Base-by-base conservation (phyloP, 2,888 invertebrate species). In the Zygothrica quintamaculata region DNA sequence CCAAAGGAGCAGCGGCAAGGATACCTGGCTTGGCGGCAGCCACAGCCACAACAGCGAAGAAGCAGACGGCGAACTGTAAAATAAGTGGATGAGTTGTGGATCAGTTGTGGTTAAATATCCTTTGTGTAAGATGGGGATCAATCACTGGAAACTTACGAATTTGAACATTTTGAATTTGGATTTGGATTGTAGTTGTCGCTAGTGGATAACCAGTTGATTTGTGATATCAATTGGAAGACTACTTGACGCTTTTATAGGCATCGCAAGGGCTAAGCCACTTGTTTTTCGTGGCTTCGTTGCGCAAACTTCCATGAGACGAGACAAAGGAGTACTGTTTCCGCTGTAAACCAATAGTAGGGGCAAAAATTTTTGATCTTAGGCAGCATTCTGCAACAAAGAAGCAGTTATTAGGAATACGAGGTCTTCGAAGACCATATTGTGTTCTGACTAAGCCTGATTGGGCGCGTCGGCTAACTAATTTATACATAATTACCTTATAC, bases 41-140 rank as follows among this genome's bases (percentile, higher is more conserved):
- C 56, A 89, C 62, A 60, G 88, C 89, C 69, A 88, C 50, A 50
- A 87, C 67, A 67, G 88, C 88, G 61, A 82, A 84, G 67, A 85
- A 80, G 73, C 84, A 88, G 64, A 87, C 62, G 47, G 88, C 84
- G 64, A 84, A 73, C 89, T 88, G 44, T 0, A 51, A 4, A 11
- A 11, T 12, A 26, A n/a, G 11, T 22, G 18, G 18, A 22, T 22
- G 18, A 22, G 18, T 22, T 22, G 18, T 22, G 5, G 18, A 22
- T 22, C 18, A 22, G 18, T 22, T 22, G 18, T 2, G 18, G 18
- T 3, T 22, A 5, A 31, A 12, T 36, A 36, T 36, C 12, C 13
- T 36, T 15, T 36, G n/a, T 11, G 9, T 8, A n/a, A 9, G 8
- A 9, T 3, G 15, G 13, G 12, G 8, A 5, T 36, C 2, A 11